These are phyloP conservation scores for Subanguina moxae DNA, from an alignment of 1,140 invertebrate genomes.

Conservation along the genomic window DNA sequence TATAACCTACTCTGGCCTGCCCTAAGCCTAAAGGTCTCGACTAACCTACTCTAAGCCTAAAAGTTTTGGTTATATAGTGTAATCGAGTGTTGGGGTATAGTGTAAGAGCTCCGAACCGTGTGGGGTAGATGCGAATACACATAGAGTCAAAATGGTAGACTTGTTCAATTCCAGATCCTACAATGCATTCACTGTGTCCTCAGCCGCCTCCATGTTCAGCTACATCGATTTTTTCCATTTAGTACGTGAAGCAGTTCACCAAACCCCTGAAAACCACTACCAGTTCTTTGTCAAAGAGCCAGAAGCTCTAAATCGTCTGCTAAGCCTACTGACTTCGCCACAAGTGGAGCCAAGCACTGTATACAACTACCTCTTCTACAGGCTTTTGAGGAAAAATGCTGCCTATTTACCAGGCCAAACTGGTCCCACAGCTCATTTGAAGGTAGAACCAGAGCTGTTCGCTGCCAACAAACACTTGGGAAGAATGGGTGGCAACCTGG, in stretches of 20 bases:
- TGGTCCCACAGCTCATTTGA: not conserved
- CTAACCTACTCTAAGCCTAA: too few relatives aligned
- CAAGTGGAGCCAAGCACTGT: slow-evolving; percentile 33
- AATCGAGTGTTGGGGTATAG: too few relatives aligned
- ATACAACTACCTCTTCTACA: slow-evolving; percentile 48
- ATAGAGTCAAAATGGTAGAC: too few relatives aligned
- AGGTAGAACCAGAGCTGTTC: not conserved
- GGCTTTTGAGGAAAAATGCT: slow-evolving; percentile 31
- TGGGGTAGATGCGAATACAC: too few relatives aligned
- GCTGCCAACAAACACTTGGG: not conserved
- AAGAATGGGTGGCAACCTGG: not conserved
- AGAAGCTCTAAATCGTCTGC: not conserved
- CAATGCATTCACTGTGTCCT: not conserved
- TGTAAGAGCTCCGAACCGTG: too few relatives aligned
- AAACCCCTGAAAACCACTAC: not conserved
- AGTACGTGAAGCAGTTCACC: not conserved
- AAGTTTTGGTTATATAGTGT: too few relatives aligned
- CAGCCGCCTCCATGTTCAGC: not conserved
- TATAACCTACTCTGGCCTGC: not conserved
- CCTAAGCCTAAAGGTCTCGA: too few relatives aligned
- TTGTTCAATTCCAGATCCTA: not conserved
- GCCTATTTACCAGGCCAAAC: slow-evolving; percentile 35
- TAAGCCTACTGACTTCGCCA: not conserved
- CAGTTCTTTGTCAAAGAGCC: not conserved
- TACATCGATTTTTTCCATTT: not conserved